A percentile compares a stretch with the other conserved stretches of the same genome.
These are phyloP conservation scores for Drosophila biarmipes DNA, from an alignment of 1,140 invertebrate genomes.

Conservation along the genomic window DNA sequence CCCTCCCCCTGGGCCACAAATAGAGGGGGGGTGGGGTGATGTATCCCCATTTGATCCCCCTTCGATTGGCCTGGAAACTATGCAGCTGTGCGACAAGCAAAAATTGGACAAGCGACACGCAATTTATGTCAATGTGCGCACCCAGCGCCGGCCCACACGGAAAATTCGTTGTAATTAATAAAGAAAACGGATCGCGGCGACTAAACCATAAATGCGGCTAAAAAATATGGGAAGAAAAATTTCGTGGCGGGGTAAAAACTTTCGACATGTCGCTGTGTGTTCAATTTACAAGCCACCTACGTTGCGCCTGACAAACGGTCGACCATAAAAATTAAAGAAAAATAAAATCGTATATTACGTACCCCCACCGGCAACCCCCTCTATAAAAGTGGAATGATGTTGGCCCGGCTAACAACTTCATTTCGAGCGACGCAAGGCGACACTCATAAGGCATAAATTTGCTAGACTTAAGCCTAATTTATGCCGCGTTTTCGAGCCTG, in stretches of 20 bases:
- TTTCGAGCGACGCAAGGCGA: slow-evolving; percentile 65
- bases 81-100: slow-evolving; percentile 82
- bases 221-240: slow-evolving; percentile 7
- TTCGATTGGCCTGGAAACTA: slow-evolving; percentile 48
- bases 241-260: slow-evolving; percentile 38
- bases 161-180: slow-evolving; percentile 81
- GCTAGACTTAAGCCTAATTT: slow-evolving; percentile 84
- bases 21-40: too few relatives aligned
- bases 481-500: slow-evolving; percentile 67
- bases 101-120: slow-evolving; percentile 82
- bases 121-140: slow-evolving; percentile 82
- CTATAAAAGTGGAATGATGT: slow-evolving; percentile 65
- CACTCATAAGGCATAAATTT: slow-evolving; percentile 84
- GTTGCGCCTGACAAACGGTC: slow-evolving; percentile 72
- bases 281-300: slow-evolving; percentile 78
- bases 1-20: neutral
- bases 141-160: slow-evolving; percentile 76
- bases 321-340: slow-evolving; percentile 80
- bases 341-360: slow-evolving; percentile 81
- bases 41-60: neutral
- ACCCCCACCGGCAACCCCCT: neutral
- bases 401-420: slow-evolving; percentile 83
- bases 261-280: slow-evolving; percentile 61
- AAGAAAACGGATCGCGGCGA: slow-evolving; percentile 47
- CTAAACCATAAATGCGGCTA: slow-evolving; percentile 27